These are phyloP conservation scores for Macquaria ambigua DNA, from an alignment of 2,113 vertebrate species.

Conservation along the genomic window DNA sequence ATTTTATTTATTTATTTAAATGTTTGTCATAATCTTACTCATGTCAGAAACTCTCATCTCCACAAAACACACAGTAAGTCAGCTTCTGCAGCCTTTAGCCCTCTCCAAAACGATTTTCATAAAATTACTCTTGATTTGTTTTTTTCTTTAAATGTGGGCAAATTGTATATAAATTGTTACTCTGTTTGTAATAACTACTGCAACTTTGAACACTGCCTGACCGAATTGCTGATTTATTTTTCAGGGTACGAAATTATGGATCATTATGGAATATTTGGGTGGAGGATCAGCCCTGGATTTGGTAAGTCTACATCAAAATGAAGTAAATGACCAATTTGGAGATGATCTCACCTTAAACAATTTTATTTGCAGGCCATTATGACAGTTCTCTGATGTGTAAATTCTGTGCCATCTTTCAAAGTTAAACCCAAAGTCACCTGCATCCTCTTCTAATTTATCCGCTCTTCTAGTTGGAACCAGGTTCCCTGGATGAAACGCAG, in stretches of 20 bases:
- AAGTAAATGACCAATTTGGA: background rate
- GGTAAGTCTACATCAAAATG: slow-evolving; percentile 82
- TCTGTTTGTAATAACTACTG: background rate
- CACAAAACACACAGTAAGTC: too few relatives aligned
- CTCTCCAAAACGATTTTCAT: background rate
- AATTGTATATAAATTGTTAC: background rate
- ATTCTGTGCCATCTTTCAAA: background rate
- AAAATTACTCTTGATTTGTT: background rate
- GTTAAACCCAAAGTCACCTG: background rate
- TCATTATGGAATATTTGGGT: slow-evolving; percentile 98
- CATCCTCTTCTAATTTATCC: background rate
- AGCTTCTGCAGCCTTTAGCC: too few relatives aligned
- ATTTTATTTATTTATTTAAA: too few relatives aligned
- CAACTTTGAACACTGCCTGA: background rate
- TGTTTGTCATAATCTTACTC: background rate
- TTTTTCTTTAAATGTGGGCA: background rate
- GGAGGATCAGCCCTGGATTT: slow-evolving; percentile 96
- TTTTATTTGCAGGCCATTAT: background rate
- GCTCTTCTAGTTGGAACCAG: slow-evolving; percentile 91
- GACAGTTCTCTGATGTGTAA: background rate
- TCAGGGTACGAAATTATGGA: slow-evolving; percentile 97
- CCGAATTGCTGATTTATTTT: slow-evolving; percentile 36
- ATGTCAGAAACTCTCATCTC: background rate
- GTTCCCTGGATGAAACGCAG: slow-evolving; percentile 94
- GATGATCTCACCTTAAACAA: background rate